These are phyloP conservation scores for Drosophila nr. fundita DNA, from an alignment of 2,888 invertebrate genomes.

Conservation along the genomic window DNA sequence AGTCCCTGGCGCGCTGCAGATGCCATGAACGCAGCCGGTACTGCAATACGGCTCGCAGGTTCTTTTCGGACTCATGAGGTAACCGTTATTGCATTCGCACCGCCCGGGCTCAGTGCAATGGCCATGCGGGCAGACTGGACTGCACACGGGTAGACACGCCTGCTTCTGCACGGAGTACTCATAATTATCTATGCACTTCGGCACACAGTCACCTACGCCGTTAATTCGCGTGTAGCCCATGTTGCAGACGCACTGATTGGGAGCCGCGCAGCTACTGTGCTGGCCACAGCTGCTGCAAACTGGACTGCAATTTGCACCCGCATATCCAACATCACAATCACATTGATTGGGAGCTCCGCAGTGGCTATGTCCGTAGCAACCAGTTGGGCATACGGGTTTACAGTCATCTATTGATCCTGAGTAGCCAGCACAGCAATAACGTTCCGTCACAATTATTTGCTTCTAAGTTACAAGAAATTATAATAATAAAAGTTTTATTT, in stretches of 20 bases:
- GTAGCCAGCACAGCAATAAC: slow-evolving; percentile 50
- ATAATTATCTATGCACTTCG: slow-evolving; percentile 74
- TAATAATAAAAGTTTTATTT: not conserved
- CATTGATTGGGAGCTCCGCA: slow-evolving; percentile 52
- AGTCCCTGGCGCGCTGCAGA: slow-evolving; percentile 85
- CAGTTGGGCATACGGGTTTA: slow-evolving; percentile 17
- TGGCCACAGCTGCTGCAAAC: slow-evolving; percentile 27
- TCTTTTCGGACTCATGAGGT: slow-evolving; percentile 77
- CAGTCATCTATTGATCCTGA: slow-evolving; percentile 34
- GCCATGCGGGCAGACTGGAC: slow-evolving; percentile 69
- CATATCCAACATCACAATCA: slow-evolving; percentile 60
- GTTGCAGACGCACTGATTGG: slow-evolving; percentile 47
- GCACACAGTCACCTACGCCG: slow-evolving; percentile 54
- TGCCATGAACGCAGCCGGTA: slow-evolving; percentile 71
- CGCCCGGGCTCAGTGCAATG: slow-evolving; percentile 68
- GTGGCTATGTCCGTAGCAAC: slow-evolving; percentile 26
- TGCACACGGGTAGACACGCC: slow-evolving; percentile 65
- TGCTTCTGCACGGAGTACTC: slow-evolving; percentile 2
- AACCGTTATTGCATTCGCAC: slow-evolving; percentile 76
- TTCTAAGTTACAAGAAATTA: slow-evolving; percentile 18
- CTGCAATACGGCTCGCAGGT: slow-evolving; percentile 79
- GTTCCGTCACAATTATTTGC: not conserved
- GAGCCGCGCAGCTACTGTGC: slow-evolving; percentile 45
- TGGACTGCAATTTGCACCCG: slow-evolving; percentile 30
- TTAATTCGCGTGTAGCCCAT: slow-evolving; percentile 33